Percentiles rank a stretch among this genome's conserved stretches.
phyloP scores from a whole-genome alignment of 2,888 invertebrate species.

The Apantesis nais region DNA sequence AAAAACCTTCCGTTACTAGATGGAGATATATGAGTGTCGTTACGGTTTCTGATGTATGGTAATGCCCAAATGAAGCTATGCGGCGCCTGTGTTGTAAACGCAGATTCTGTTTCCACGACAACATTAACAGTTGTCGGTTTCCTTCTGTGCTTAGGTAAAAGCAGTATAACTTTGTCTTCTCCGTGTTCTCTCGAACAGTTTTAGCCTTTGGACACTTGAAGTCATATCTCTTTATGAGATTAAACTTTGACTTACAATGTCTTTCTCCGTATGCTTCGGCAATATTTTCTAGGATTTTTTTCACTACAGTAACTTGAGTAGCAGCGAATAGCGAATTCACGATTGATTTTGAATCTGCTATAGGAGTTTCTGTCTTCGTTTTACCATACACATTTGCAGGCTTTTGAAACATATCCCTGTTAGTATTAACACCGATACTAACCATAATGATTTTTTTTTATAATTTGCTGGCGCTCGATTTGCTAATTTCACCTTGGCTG shows the following conservation, averaged over 20 bases:
- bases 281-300: slow-evolving; percentile 72
- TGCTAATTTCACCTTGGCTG: slow-evolving; percentile 63
- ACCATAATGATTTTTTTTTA: slow-evolving; percentile 88
- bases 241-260: slow-evolving; percentile 54
- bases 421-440: slow-evolving; percentile 88
- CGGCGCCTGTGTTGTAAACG: slow-evolving; percentile 46
- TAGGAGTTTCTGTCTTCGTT: slow-evolving; percentile 59
- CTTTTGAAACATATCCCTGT: slow-evolving; percentile 74
- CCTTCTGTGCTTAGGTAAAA: slow-evolving; percentile 86
- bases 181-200: slow-evolving; percentile 85
- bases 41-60: slow-evolving; percentile 48
- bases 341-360: slow-evolving; percentile 63
- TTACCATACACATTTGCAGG: slow-evolving; percentile 42
- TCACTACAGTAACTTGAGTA: slow-evolving; percentile 85
- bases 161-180: slow-evolving; percentile 89
- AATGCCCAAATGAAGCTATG: slow-evolving; percentile 17
- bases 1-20: slow-evolving; percentile 68
- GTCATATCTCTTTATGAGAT: slow-evolving; percentile 53
- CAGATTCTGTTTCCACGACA: slow-evolving; percentile 84
- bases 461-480: slow-evolving; percentile 77
- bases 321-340: slow-evolving; percentile 87
- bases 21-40: slow-evolving; percentile 80
- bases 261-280: slow-evolving; percentile 46
- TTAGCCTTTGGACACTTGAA: slow-evolving; percentile 58
- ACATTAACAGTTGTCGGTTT: slow-evolving; percentile 74